Base-by-base conservation (phyloP, 2,797 vertebrate genomes). In the Borostomias antarcticus region DNA sequence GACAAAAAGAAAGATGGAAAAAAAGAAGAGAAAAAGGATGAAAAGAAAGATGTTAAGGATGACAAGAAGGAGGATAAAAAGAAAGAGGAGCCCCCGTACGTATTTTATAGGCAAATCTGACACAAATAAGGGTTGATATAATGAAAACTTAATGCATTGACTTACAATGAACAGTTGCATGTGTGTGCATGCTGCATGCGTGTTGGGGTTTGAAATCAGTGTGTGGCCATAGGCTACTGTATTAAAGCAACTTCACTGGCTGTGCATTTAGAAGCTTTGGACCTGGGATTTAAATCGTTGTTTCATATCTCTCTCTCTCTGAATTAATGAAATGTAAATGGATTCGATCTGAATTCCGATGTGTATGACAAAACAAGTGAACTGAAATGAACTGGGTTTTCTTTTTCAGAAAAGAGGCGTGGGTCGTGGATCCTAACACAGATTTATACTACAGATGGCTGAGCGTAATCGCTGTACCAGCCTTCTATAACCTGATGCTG, bases 401-500 rank as follows among this genome's bases (percentile, higher is more conserved):
- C 2, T 71, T 82, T 89, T 88, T 45, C 85, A 98, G 96, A 74
- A 92, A 95, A 74, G 91, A 94, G 0, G 59, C 93, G 26, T 91
- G 93, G 78, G 92, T 98, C 70, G 78, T 99, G 81, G 96, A 99
- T 84, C 98, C 98, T 4, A 93, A 94, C 8, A 93, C 95, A 70
- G 94, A 95, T 37, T 0, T 75, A 6, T 99, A 99, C 86, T 99
- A 98, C 78, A 86, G 88, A 85, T 98, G 97, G 98, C 87, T 99
- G 68, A 82, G 78, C 0, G 47, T 89, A 26, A 89, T 98, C 2
- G 82, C 96, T 10, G n/a, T 93, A 26, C 95, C 97, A 0, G 91
- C 94, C 28, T 95, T 98, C 87, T 99, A 98, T 82, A 99, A 98
- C 87, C 91, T 97, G 86, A 98, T 96, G 76, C 67, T 99, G 69